Evolutionary conservation across 2,797 vertebrate species (phyloP), one percentile per base, ranked within the genome.

Genomic region (Gallirallus australis): DNA sequence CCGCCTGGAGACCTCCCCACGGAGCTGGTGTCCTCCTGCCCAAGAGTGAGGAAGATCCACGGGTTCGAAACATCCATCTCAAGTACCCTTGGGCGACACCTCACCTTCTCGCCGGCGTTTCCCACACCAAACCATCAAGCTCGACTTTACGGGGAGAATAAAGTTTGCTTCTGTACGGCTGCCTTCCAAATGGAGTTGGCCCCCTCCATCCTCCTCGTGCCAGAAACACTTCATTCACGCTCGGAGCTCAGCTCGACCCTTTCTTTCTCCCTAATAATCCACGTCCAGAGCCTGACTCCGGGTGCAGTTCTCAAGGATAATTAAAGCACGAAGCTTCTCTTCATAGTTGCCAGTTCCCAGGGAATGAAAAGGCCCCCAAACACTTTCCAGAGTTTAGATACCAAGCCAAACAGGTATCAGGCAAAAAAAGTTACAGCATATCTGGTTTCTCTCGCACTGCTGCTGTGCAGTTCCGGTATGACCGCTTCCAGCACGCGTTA

Each of bases 391-490:
- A 94, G 92, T 89, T 95, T 80, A 86, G 69, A 47, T 48, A 82
- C 63, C 59, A 56, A 89, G 64, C 25, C 96, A 95, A 79, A 31
- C 40, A 86, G 96, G 86, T 86, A 92, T 23, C 50, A 9, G 35
- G 66, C 78, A 87, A 63, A 83, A 97, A 93, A 97, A 93, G 86
- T 84, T 80, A 42, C 77, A 65, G 94, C 72, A 35, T 93, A 93
- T 95, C 94, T 96, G 89, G 90, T 96, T 91, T 72, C 92, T 88
- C 95, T 80, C 31, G 28, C 91, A 71, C 75, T 94, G 91, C 76
- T 96, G 84, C 94, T 90, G 93, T 57, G 64, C 60, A 93, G 92
- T 97, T 97, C 93, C 54, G 80, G 95, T 93, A 64, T 82, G 72
- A 85, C 85, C 86, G 21, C 95, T 96, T 94, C 95, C 83, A 95